Base-by-base conservation (phyloP, 2,797 vertebrate species). In the Heteromormyrus szaboi region DNA sequence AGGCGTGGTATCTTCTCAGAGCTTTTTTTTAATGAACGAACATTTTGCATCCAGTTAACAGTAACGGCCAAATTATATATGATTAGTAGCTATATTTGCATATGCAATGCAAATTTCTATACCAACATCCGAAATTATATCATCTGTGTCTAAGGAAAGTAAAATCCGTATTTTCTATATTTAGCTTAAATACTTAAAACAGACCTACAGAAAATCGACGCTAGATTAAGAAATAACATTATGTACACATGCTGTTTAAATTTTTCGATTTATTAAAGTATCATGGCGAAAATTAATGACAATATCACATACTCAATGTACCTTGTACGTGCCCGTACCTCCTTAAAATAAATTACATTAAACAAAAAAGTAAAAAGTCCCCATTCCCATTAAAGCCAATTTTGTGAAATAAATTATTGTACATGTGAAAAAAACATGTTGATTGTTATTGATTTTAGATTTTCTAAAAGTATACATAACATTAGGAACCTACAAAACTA, bases 281-380 rank as follows among this genome's bases (percentile, higher is more conserved):
- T 94, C 93, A 91, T 97, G 96, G 94, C 95, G 96, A 92, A 97
- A 96, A 94, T 90, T 92, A 92, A 94, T 95, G 95, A 95, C 94
- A 96, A 97, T 95, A 91, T 93, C 94, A 96, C 94, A 97, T 96
- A 95, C 96, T 92, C 94, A 95, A 93, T 95, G 95, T 94, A 95
- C 91, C 92, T 91, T 92, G 95, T 95, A 96, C 98, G 96, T 97
- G 96, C 96, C 97, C 94, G 94, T 94, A 94, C 94, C 94, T 93
- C 92, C 94, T 94, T 97, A 96, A 96, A 98, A 97, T 97, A 98
- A 97, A 97, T 98, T 97, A 98, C 97, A 94, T 96, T 92, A 94
- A 97, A 96, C 93, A 92, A 95, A 95, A 95, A 95, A 92, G 93
- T 95, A 94, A 95, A 96, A 96, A 97, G 96, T 25, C 14, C 46